Evolutionary conservation across 2,113 vertebrate species (phyloP), one percentile per base, ranked within the genome.

Genomic region (Sphaerodactylus townsendi): DNA sequence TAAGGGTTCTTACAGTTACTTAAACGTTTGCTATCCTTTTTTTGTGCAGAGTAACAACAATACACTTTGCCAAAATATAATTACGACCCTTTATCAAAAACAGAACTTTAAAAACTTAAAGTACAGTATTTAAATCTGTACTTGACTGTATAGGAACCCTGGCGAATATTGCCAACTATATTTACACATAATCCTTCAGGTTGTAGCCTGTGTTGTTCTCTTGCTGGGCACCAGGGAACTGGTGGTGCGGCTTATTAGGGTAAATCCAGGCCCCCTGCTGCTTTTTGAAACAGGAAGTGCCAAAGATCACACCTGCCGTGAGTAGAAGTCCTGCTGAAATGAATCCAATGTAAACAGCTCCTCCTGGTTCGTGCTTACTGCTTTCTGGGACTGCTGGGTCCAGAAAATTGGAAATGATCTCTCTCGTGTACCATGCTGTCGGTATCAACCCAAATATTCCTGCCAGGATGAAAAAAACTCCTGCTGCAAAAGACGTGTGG

Each of bases 131-230:
- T 56, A 66, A 76, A 82, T 5, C 59, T 83, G 82, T 14, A n/a
- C 10, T 81, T 53, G 76, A 44, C 74, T 71, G 62, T 87, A 37
- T 33, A 50, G 81, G 70, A 56, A 30, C 84, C 28, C 72, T n/a
- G 76, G 2, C 21, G 37, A 21, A 68, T 74, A 85, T 23, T 4
- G 30, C 30, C 35, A 33, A 66, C 9, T 82, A 3, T 83, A 41
- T 90, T 97, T 95, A 99, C 92, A 99, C 98, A 0, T 99, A 99
- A 93, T 99, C 97, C 96, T 98, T 98, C 90, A 99, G 96, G 93
- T 95, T 97, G 93, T 98, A 97, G 71, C 96, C 97, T 1, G 94
- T 88, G 14, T 94, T 96, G 88, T 95, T 97, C 84, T 97, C 97
- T 89, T 96, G 92, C 84, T 93, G 92, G 9, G 95, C 92, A 77